Evolutionary conservation across 2,113 vertebrate genomes (phyloP), one percentile per base, ranked within the genome.

Genomic region (Ctenomys sociabilis): DNA sequence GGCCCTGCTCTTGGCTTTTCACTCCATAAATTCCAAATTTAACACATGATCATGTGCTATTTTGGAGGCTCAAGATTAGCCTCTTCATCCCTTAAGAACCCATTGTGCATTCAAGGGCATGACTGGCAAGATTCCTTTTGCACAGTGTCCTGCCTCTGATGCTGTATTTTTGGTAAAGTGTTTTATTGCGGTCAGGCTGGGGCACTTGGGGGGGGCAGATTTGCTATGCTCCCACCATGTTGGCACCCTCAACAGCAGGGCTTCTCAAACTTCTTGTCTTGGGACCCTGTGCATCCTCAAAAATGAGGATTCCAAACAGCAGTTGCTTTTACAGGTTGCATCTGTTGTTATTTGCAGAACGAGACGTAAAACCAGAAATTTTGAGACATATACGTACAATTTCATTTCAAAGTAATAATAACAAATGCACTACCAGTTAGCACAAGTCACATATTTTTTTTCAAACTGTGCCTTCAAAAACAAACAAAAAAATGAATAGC

Each of bases 161-260:
- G 73, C 21, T n/a, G 9, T 12, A 35, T 37, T 80, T 72, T 57
- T 72, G 0, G 2, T 45, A 4, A 45, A 85, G 12, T 2, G 0
- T 64, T 61, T 66, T 45, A 17, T 37, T 26, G 1, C 68, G 0
- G 0, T 52, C 26, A 28, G 52, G 12, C 45, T 49, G 78, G 37
- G 28, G 45, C 78, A 0, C 49, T 49, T 75, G 22, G 13, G 12
- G 64, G 28, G 89, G 90, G 37, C 22, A 24, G 0, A 45, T 14
- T 57, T 57, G 45, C 28, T 26, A 13, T 21, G 19, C 24, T 86
- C 70, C 2, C 1, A 1, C 6, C 7, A 0, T 0, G 0, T 13
- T 49, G 19, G 13, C 14, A 32, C 30, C 66, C 30, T 17, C 40
- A 22, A 7, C 24, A 28, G 22, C n/a, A 24, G 21, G 2, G 22